Conservation (phyloP, 2,888 invertebrate species). For the Andrena camellia region DNA sequence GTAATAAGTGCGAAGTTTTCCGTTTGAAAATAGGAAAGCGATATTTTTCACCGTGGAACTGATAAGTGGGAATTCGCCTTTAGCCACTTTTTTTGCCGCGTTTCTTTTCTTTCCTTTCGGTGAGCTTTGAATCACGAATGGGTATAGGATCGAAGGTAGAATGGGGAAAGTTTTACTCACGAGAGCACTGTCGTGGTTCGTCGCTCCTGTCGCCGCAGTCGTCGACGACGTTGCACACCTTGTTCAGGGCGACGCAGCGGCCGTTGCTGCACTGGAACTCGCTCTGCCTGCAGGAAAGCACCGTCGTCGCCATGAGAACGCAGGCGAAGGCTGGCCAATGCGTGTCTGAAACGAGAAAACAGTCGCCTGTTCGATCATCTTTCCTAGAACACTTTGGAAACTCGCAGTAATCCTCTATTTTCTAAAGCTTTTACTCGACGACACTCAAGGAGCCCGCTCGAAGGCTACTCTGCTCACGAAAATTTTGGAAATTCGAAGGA, state of each 20-base stretch:
- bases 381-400: background rate
- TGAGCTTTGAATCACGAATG: no score
- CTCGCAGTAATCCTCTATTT: no score
- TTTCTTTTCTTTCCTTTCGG: no score
- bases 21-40: no score
- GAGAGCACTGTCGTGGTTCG: conserved; percentile 91
- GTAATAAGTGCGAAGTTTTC: no score
- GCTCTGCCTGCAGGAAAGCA: conserved; percentile 86
- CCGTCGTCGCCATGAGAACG: conserved; percentile 77
- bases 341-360: conserved; percentile 78
- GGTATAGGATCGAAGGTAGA: background rate
- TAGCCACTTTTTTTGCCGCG: no score
- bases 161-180: conserved; percentile 87
- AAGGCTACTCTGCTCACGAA: no score
- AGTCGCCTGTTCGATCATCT: background rate
- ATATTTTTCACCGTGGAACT: no score
- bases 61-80: no score
- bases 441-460: no score
- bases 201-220: conserved; percentile 93
- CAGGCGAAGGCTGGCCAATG: conserved; percentile 79
- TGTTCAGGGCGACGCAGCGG: conserved; percentile 90
- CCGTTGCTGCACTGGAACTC: conserved; percentile 86
- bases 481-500: no score
- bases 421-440: no score
- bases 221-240: conserved; percentile 91